Conservation (phyloP, 2,113 vertebrate genomes). For the Strigops habroptila region DNA sequence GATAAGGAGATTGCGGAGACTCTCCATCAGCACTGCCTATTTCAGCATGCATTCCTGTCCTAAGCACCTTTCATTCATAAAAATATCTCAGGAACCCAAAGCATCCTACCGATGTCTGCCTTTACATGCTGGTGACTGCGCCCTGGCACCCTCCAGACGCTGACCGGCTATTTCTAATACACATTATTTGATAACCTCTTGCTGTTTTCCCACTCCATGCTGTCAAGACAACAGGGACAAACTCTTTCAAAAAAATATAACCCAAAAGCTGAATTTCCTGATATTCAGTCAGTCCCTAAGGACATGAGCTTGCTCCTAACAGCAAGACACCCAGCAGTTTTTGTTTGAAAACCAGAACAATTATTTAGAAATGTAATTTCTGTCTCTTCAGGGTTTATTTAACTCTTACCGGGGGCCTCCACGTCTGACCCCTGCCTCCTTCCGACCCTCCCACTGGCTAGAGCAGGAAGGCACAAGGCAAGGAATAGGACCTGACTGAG, state of each 20-base stretch:
- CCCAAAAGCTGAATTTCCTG: neutral
- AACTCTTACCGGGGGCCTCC: neutral
- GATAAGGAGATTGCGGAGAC: slow-evolving; percentile 2
- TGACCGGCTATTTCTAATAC: neutral
- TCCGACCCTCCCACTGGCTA: neutral
- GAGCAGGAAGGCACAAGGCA: neutral
- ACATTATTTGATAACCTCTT: neutral
- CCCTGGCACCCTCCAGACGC: neutral
- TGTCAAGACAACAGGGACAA: neutral
- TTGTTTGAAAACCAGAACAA: neutral
- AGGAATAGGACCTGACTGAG: neutral
- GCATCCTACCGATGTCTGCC: slow-evolving; percentile 30
- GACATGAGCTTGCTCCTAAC: neutral
- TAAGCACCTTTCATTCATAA: slow-evolving; percentile 59
- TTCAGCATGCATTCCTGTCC: slow-evolving; percentile 24
- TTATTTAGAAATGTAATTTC: neutral
- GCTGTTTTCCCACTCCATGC: neutral
- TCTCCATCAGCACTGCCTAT: neutral
- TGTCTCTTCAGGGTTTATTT: neutral
- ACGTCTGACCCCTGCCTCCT: neutral
- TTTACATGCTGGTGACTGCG: neutral
- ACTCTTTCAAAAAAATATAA: neutral
- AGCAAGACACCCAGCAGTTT: neutral
- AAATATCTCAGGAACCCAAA: slow-evolving; percentile 49
- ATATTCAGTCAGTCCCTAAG: neutral